Conservation (phyloP, 2,888 invertebrate genomes). For the Zele albiditarsus region DNA sequence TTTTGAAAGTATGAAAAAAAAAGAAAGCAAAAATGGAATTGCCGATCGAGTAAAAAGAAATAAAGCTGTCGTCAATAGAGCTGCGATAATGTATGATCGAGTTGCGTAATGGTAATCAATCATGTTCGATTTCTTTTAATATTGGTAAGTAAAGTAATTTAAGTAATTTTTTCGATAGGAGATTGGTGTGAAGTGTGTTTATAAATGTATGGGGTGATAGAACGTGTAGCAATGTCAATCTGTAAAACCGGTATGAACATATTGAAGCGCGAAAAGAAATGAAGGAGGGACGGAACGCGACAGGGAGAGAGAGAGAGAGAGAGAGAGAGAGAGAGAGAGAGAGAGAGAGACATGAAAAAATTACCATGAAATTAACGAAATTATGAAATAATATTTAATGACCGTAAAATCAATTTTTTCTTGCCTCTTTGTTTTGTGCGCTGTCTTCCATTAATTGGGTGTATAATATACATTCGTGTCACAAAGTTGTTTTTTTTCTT, state of each 20-base stretch:
- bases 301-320: no score
- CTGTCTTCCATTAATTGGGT: conserved; percentile 15
- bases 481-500: conserved; percentile 18
- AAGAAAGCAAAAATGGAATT: not conserved
- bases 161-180: conserved; percentile 1
- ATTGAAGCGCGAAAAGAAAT: not conserved
- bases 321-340: no score
- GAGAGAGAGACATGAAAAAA: not conserved
- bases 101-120: not conserved
- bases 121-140: conserved; percentile 32
- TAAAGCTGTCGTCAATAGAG: not conserved
- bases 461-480: not conserved
- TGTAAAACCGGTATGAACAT: not conserved
- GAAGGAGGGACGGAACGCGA: not conserved
- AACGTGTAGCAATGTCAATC: conserved; percentile 9
- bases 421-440: not conserved
- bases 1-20: not conserved
- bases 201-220: not conserved
- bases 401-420: not conserved
- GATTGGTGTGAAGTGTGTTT: not conserved
- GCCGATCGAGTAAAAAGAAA: not conserved
- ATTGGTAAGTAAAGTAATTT: conserved; percentile 5
- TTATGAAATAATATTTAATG: not conserved
- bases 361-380: not conserved
- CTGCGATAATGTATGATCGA: not conserved